Evolutionary conservation across 2,888 invertebrate genomes (phyloP), one percentile per base, ranked within the genome.

Genomic region (Pyrochroa serraticornis): DNA sequence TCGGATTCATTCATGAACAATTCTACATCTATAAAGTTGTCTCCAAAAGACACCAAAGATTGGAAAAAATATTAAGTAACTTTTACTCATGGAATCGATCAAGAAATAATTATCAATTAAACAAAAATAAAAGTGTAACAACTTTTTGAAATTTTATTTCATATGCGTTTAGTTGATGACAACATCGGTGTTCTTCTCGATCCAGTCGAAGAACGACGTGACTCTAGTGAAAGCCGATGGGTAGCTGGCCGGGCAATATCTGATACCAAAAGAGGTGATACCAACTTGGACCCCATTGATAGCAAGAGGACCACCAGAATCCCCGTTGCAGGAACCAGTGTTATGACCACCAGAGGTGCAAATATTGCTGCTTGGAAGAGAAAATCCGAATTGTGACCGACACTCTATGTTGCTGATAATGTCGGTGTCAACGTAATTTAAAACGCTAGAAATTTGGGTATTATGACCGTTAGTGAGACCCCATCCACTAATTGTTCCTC

Each of bases 291-390:
- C 49, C 6, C 53, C 53, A 30, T 42, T 54, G 2, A 45, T 34
- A 22, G 59, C 48, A 22, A 66, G 38, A 5, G 66, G 66, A 47
- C 66, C 66, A 9, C 66, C 66, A 31, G 66, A 62, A 38, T 66
- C 66, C 0, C 66, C 66, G 33, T 38, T 46, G 49, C 66, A 66
- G n/a, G 62, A 38, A 6, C 50, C 35, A 38, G 37, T 52, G n/a
- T 53, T 58, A 7, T 22, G 32, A 9, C 10, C 51, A n/a, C 61
- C 63, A 6, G 53, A 50, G 7, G 51, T 46, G 46, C 66, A 66
- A 5, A 66, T 34, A 13, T 61, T 31, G 13, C 14, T 6, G 36
- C 38, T 7, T 13, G 9, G 10, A 47, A 30, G 10, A 1, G 6
- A 9, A 43, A 43, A 43, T 9, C 37, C 44, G 7, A 45, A 44